These are phyloP conservation scores for Sitta europaea DNA, from an alignment of 2,113 vertebrate genomes.

Conservation along the genomic window DNA sequence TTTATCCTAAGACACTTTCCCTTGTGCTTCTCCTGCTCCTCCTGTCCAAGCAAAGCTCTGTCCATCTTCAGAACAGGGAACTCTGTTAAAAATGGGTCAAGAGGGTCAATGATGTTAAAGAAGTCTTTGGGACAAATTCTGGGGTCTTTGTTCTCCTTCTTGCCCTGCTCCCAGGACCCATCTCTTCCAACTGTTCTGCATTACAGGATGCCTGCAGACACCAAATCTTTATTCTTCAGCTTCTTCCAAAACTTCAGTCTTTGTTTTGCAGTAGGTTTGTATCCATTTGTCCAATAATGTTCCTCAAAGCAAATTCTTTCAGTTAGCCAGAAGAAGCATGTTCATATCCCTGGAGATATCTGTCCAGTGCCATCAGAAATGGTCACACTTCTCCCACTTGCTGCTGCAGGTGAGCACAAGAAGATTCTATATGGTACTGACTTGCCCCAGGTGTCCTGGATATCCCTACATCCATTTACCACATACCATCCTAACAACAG, in stretches of 20 bases:
- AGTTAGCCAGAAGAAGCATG: neutral
- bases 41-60: neutral
- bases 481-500: neutral
- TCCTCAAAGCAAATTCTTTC: neutral
- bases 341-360: neutral
- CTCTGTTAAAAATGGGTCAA: neutral
- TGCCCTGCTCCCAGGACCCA: neutral
- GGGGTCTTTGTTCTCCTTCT: neutral
- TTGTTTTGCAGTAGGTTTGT: neutral
- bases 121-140: neutral
- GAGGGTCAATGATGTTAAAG: neutral
- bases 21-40: neutral
- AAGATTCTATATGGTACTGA: neutral
- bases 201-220: neutral
- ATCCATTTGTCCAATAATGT: neutral
- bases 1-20: neutral
- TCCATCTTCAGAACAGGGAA: neutral
- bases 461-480: neutral
- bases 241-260: neutral
- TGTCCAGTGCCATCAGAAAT: neutral
- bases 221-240: neutral
- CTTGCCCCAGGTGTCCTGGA: neutral
- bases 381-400: neutral
- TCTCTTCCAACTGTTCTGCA: neutral
- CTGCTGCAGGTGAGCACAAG: neutral